phyloP scores from a whole-genome alignment of 2,888 invertebrate species.

The Nemotelus pantherinus region DNA sequence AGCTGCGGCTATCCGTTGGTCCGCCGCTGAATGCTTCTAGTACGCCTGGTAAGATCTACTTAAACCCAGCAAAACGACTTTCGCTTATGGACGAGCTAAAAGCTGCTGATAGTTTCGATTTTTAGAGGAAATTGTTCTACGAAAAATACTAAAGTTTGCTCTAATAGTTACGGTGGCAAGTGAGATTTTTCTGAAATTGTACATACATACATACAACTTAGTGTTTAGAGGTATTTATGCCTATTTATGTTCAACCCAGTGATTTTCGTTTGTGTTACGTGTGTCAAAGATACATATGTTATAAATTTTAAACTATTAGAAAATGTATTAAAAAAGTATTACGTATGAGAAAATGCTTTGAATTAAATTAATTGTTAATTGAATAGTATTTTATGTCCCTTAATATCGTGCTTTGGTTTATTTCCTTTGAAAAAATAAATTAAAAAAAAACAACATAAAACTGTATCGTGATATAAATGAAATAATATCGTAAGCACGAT shows the following conservation, averaged over 20 bases:
- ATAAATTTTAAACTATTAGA: no score
- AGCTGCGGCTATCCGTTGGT: background rate
- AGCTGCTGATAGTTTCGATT: conserved; percentile 39
- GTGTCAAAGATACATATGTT: background rate
- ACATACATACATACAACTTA: no score
- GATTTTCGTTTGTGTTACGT: conserved; percentile 16
- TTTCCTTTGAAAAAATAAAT: background rate
- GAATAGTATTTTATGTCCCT: no score
- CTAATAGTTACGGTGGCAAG: no score
- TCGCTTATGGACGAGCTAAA: conserved; percentile 61
- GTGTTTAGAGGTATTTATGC: no score
- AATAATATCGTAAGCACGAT: background rate
- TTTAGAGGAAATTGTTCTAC: conserved; percentile 1
- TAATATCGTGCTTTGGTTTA: no score
- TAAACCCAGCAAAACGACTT: conserved; percentile 8
- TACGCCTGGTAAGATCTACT: background rate
- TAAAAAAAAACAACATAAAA: background rate
- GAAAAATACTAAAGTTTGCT: no score
- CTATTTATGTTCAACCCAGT: background rate
- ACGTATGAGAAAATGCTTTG: no score
- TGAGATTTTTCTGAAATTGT: no score
- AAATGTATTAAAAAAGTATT: no score
- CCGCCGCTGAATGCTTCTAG: background rate
- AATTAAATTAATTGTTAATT: no score
- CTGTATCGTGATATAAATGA: background rate